Base-by-base conservation (phyloP, 2,113 vertebrate species). In the Brachionichthys hirsutus region DNA sequence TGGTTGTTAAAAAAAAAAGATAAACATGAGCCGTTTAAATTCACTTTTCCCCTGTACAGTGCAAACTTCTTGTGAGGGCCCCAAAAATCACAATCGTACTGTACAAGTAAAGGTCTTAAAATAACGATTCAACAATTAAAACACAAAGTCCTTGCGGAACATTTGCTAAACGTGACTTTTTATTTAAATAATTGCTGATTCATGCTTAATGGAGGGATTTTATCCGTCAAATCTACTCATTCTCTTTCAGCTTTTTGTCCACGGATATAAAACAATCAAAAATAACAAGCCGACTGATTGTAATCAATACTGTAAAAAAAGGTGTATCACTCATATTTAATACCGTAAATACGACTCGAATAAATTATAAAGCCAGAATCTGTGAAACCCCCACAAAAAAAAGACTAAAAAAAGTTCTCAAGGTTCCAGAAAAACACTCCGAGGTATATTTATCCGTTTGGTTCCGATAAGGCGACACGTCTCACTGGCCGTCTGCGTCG, bases 401-500 rank as follows among this genome's bases (percentile, higher is more conserved):
- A 35, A 12, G 9, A 7, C 24, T 18, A 11, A 54, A 54, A 36
- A 13, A 2, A 56, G 6, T 13, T 12, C 11, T 30, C 19, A 43
- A 4, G 9, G 8, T 30, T 50, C 16, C 20, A 35, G 3, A 20
- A 55, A 46, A 44, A 18, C 9, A 9, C 51, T 50, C 24, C 45
- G 71, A 69, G 67, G 61, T 53, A 56, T 44, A 35, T 60, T 54
- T 16, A 57, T 30, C 0, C 0, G 59, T 77, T 53, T 45, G 24
- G 43, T 53, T 62, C 42, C n/a, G n/a, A 52, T 64, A 77, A 72
- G 78, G 75, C 75, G 67, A 59, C 15, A 16, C 3, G 1, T 12
- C 34, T 38, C 41, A 58, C 52, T 74, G 51, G 52, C 60, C 58
- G 1, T 75, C 73, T 6, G 65, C 41, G 62, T 97, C 96, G 24